A percentile compares a stretch with the other conserved stretches of the same genome.
Conservation (phyloP, 2,888 invertebrate species). For the Ptychoptera contaminata region DNA sequence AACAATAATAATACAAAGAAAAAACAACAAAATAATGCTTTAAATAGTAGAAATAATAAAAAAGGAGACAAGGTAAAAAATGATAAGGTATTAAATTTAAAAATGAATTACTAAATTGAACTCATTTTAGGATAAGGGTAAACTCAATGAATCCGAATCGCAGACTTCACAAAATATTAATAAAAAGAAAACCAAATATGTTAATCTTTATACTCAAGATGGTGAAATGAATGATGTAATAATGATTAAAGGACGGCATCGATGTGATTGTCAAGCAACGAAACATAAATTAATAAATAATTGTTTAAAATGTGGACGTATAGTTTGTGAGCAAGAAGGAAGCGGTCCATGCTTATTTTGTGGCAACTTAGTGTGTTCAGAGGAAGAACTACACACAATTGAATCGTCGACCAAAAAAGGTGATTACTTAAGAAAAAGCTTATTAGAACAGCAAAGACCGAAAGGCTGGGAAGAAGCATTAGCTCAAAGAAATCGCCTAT, state of each 20-base stretch:
- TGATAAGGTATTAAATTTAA: too few species aligned
- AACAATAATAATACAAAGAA: background rate
- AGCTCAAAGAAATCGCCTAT: slow-evolving; percentile 59
- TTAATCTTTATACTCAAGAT: slow-evolving; percentile 57
- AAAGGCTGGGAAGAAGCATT: slow-evolving; percentile 55
- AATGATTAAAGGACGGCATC: slow-evolving; percentile 56
- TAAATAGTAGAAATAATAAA: slow-evolving; percentile 12
- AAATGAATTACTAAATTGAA: slow-evolving; percentile 5
- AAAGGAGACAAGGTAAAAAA: slow-evolving; percentile 14
- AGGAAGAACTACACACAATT: slow-evolving; percentile 51
- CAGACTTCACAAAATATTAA: slow-evolving; percentile 9
- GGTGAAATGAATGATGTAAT: slow-evolving; percentile 44
- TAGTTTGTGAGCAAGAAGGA: slow-evolving; percentile 92
- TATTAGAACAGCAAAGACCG: slow-evolving; percentile 43
- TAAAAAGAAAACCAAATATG: slow-evolving; percentile 53
- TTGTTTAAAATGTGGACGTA: slow-evolving; percentile 82
- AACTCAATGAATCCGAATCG: slow-evolving; percentile 12
- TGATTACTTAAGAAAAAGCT: slow-evolving; percentile 43
- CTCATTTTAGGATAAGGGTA: slow-evolving; percentile 5
- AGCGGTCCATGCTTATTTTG: slow-evolving; percentile 94
- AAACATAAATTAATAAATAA: slow-evolving; percentile 85
- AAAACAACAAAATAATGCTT: background rate
- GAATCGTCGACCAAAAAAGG: slow-evolving; percentile 50
- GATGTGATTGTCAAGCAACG: slow-evolving; percentile 84
- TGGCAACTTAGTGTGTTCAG: slow-evolving; percentile 66